Base-by-base conservation (phyloP, 1,140 invertebrate species). In the Orussus abietinus region DNA sequence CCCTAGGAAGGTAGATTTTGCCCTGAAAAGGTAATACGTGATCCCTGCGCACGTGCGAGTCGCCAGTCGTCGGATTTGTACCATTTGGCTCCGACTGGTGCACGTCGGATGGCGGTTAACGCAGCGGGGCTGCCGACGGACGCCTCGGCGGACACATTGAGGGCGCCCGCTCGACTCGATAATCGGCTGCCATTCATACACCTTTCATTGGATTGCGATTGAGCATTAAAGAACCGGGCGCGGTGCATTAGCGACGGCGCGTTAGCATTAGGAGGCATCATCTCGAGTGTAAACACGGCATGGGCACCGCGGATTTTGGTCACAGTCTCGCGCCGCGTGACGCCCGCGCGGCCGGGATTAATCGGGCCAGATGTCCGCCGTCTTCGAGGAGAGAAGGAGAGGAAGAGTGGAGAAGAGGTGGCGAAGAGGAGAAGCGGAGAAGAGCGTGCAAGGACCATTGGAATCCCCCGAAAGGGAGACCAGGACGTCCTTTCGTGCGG, bases 161-260 rank as follows among this genome's bases (percentile, higher is more conserved):
- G 51, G 55, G 59, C 59, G 67, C 58, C 66, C 69, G 68, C 49
- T 73, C 69, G 70, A 72, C 66, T 71, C 64, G 68, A 73, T 73
- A 73, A 73, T 73, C 70, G 70, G 60, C 57, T 59, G 61, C 61
- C 67, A 69, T 70, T 69, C 69, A 68, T 73, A 65, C 57, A 69
- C 64, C 69, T 73, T 72, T 73, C 70, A 73, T 73, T 73, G 69
- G 70, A 73, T 73, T 70, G 67, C 69, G 66, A 73, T 73, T 71
- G 69, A 72, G 70, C 70, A 72, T 71, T 72, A 72, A 72, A 64
- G 57, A 64, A 64, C 51, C 50, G 56, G 57, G 56, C 56, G 48
- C 44, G 53, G 42, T 46, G 53, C 53, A 59, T 62, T 59, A 54
- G 46, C 48, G 40, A 37, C 50, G n/a, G 52, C 66, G 62, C 65